Evolutionary conservation across 2,888 invertebrate genomes (phyloP).

Genomic region (Agonum fuliginosum): DNA sequence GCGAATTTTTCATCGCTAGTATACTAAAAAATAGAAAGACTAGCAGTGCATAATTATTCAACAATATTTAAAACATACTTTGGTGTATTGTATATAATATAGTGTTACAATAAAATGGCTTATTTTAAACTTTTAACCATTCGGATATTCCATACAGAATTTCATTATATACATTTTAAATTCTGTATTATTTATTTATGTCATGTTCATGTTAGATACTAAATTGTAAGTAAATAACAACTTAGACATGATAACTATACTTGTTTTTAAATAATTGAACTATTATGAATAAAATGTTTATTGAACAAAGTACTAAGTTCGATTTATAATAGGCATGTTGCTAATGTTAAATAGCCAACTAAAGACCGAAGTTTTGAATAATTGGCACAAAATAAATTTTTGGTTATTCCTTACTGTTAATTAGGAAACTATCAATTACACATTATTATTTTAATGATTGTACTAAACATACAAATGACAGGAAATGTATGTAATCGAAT

Average conservation of each 20-base stretch:
- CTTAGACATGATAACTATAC: conserved; percentile 8
- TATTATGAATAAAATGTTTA: conserved; percentile 11
- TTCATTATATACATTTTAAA: conserved; percentile 44
- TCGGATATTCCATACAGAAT: conserved; percentile 32
- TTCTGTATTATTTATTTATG: conserved; percentile 13
- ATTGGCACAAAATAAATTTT: conserved; percentile 42
- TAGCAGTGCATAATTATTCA: conserved; percentile 66
- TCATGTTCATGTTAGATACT: not conserved
- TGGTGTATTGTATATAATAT: conserved; percentile 58
- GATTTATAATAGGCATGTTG: conserved; percentile 4
- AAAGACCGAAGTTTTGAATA: conserved; percentile 19
- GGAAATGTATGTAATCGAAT: conserved; percentile 14
- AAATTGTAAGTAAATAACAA: conserved; percentile 19
- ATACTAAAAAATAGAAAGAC: conserved; percentile 80
- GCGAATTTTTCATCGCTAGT: conserved; percentile 77
- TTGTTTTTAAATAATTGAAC: conserved; percentile 6
- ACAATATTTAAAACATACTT: conserved; percentile 55
- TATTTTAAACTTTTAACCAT: conserved; percentile 50
- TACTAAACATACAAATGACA: conserved; percentile 9
- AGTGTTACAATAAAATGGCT: conserved; percentile 54
- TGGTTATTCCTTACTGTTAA: conserved; percentile 27
- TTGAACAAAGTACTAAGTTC: conserved; percentile 13
- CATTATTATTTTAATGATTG: not conserved
- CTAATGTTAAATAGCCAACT: conserved; percentile 16
- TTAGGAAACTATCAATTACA: conserved; percentile 23